These are phyloP conservation scores for Noctua janthe DNA, from an alignment of 2,888 invertebrate genomes.

Conservation along the genomic window DNA sequence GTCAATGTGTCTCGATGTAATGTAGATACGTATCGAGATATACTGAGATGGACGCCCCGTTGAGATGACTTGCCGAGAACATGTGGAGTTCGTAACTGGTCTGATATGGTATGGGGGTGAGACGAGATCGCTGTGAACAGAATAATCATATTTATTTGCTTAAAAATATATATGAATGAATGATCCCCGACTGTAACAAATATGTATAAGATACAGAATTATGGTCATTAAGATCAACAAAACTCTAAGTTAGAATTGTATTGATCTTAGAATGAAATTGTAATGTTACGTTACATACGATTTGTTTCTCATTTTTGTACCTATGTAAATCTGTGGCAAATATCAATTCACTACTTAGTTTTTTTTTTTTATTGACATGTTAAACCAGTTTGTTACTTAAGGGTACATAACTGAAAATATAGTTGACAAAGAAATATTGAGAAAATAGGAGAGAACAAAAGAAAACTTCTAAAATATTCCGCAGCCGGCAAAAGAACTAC, in stretches of 20 bases:
- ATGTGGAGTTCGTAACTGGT: background rate
- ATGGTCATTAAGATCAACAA: too few relatives aligned
- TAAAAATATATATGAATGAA: background rate
- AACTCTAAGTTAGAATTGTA: too few relatives aligned
- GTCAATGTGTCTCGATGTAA: slow-evolving; percentile 7
- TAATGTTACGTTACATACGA: too few relatives aligned
- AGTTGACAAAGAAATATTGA: background rate
- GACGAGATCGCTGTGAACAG: background rate
- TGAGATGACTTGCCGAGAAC: slow-evolving; percentile 13
- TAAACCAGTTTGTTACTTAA: too few relatives aligned
- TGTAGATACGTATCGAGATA: slow-evolving; percentile 19
- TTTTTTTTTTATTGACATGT: too few relatives aligned
- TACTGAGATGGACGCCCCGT: slow-evolving; percentile 35
- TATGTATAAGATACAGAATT: too few relatives aligned
- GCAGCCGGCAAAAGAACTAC: background rate
- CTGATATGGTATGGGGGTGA: background rate
- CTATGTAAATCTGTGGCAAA: too few relatives aligned
- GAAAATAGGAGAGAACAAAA: background rate
- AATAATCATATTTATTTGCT: background rate
- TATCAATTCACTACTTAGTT: too few relatives aligned
- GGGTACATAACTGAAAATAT: too few relatives aligned
- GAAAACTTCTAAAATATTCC: background rate
- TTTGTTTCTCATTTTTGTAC: too few relatives aligned
- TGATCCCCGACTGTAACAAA: too few relatives aligned
- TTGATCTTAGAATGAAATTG: too few relatives aligned